Evolutionary conservation across 2,113 vertebrate genomes (phyloP).

Genomic region (Colius striatus): DNA sequence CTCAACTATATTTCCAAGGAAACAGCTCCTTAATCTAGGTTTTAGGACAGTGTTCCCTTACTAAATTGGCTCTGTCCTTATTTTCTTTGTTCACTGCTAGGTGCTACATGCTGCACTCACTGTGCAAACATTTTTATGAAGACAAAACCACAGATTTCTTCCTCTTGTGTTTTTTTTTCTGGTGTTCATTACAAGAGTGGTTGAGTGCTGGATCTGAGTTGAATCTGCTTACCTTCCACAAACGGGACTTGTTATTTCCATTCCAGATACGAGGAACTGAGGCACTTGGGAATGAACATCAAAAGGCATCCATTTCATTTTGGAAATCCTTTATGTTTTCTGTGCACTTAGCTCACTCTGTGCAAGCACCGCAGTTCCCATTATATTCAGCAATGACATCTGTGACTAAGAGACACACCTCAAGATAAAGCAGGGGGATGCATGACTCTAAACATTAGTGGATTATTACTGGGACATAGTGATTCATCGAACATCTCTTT

Average conservation of each 20-base stretch:
- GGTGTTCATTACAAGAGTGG: not conserved
- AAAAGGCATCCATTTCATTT: not conserved
- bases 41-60: not conserved
- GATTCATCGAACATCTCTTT: not conserved
- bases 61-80: not conserved
- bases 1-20: not conserved
- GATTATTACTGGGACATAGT: not conserved
- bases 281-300: not conserved
- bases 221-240: not conserved
- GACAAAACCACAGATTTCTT: not conserved
- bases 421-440: not conserved
- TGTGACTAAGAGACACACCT: not conserved
- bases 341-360: not conserved
- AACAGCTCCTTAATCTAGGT: not conserved
- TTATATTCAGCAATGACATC: not conserved
- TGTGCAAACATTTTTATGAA: not conserved
- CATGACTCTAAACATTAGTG: not conserved
- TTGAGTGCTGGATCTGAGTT: not conserved
- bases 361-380: not conserved
- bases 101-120: not conserved
- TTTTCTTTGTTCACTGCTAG: not conserved
- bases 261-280: not conserved
- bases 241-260: not conserved
- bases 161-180: not conserved
- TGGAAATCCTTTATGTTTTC: not conserved